phyloP scores from a whole-genome alignment of 2,113 vertebrate genomes.

The Indri indri region DNA sequence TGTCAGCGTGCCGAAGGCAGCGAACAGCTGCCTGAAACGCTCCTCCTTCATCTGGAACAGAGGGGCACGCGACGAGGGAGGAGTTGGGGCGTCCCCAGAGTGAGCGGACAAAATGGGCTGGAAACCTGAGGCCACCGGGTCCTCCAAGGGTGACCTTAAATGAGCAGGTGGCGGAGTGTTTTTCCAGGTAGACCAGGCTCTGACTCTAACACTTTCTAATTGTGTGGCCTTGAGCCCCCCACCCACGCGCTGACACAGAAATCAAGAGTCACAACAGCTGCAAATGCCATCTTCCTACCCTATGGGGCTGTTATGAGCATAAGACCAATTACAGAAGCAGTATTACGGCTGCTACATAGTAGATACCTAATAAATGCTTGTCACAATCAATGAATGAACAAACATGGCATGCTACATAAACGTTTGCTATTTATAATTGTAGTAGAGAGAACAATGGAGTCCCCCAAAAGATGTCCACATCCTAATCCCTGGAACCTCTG shows the following conservation, averaged over 20 bases:
- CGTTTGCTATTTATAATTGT: not conserved
- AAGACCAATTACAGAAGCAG: not conserved
- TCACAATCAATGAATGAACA: not conserved
- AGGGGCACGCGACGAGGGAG: rapidly evolving
- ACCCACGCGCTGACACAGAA: not conserved
- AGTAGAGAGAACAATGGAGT: not conserved
- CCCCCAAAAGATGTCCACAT: not conserved
- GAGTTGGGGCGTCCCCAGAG: not conserved
- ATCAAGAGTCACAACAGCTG: not conserved
- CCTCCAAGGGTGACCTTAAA: not conserved
- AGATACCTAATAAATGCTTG: not conserved
- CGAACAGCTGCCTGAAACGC: slow-evolving; percentile 91
- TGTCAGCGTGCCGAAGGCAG: slow-evolving; percentile 91
- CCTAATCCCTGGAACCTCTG: not conserved
- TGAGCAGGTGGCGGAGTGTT: rapidly evolving
- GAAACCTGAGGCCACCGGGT: not conserved
- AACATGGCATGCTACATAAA: not conserved
- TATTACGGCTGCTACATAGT: rapidly evolving
- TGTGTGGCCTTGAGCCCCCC: not conserved
- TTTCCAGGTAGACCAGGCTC: no score
- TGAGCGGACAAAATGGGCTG: not conserved
- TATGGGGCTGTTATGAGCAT: not conserved
- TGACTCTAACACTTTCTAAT: not conserved
- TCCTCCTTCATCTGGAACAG: slow-evolving; percentile 93
- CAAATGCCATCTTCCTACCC: not conserved